Evolutionary conservation across 2,113 vertebrate genomes (phyloP).

Genomic region (Carettochelys insculpta): DNA sequence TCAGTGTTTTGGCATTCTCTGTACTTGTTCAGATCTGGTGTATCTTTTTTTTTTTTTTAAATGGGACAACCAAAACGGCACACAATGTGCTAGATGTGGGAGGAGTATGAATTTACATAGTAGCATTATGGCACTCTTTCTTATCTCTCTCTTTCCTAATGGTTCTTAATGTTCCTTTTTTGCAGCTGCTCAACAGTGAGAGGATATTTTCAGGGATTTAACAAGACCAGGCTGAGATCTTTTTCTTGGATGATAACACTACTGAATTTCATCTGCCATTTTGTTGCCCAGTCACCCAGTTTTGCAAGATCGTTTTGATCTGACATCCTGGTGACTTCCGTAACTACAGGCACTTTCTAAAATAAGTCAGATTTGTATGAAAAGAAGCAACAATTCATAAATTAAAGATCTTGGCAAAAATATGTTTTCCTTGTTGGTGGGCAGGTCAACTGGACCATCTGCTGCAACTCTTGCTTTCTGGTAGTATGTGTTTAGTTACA

Average conservation of each 20-base stretch:
- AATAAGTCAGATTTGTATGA: not conserved
- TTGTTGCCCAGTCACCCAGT: not conserved
- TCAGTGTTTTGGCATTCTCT: not conserved
- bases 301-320: not conserved
- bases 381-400: not conserved
- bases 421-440: too few relatives aligned
- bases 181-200: not conserved
- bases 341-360: not conserved
- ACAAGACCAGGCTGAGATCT: not conserved
- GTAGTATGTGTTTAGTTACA: not conserved
- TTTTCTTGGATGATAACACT: not conserved
- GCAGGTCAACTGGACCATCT: too few relatives aligned
- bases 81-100: not conserved
- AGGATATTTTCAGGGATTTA: not conserved
- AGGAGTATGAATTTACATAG: not conserved
- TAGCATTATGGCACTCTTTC: not conserved
- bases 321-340: not conserved
- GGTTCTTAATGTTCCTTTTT: not conserved
- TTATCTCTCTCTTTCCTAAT: not conserved
- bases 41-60: not conserved
- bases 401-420: not conserved
- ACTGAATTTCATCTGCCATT: not conserved
- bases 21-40: not conserved
- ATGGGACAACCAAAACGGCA: not conserved
- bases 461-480: not conserved